Base-by-base conservation (phyloP, 2,888 invertebrate genomes). In the Ormyrus nitidulus region DNA sequence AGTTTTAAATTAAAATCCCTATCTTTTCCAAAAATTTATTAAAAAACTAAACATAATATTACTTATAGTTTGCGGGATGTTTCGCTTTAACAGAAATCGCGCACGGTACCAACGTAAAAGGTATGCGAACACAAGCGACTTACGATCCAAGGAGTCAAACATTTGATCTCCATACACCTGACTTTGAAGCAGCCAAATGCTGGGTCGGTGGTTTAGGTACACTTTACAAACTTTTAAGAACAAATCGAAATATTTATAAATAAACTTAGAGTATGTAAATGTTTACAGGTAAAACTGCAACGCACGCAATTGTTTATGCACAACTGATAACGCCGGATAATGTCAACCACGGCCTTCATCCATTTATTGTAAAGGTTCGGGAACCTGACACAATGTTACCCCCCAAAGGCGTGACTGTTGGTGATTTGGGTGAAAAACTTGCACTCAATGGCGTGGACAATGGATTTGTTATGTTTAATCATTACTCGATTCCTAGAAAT, bases 131-230 rank as follows among this genome's bases (percentile, higher is more conserved):
- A 0, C 96, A 95, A 7, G 98, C 98, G 5, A 96, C 94, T 0
- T 99, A 96, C 91, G 96, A 98, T 90, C 93, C 94, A 0, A 89
- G 91, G 54, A 93, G 94, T 13, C 93, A 95, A 91, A 94, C 95
- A 91, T 98, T 98, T 91, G 92, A 98, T 77, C 92, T 99, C 10
- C 94, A 98, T 89, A 96, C 98, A 0, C 98, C 99, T 0, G 96
- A 97, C 91, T 96, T 98, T 91, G 96, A 98, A 91, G 97, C 98
- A 8, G 97, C 97, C 74, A 99, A 99, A 92, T 97, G 97, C 91
- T 99, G 98, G 98, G 94, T 95, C 86, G 99, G 99, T 85, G 98
- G 97, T 91, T 93, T 97, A 92, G 96, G 96, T 93, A 92, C 91
- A 34, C 34, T 49, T 34, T 4, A 13, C 56, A 48, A 34, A 34